These are phyloP conservation scores for Symphodus melops DNA, from an alignment of 2,113 vertebrate genomes.

Conservation along the genomic window DNA sequence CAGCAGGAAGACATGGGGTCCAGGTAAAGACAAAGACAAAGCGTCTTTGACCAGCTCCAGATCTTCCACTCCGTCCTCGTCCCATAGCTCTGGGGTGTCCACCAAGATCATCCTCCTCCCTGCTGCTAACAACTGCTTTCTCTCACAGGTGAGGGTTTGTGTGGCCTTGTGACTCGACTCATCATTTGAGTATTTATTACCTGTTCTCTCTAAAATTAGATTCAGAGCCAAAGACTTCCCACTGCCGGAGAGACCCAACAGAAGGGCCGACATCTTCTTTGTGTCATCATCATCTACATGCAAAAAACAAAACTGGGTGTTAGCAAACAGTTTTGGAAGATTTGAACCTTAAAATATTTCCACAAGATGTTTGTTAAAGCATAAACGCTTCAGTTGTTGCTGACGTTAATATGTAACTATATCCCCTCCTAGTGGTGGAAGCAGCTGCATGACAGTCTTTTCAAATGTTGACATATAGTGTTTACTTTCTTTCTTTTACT, in stretches of 20 bases:
- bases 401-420: not conserved
- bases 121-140: conserved; percentile 27
- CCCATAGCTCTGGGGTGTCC: conserved; percentile 68
- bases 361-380: no score
- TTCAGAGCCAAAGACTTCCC: conserved; percentile 57
- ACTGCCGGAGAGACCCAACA: conserved; percentile 65
- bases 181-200: conserved; percentile 21
- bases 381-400: not conserved
- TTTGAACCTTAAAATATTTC: no score
- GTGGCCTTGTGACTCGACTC: not conserved
- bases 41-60: conserved; percentile 59
- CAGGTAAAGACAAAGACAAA: conserved; percentile 53
- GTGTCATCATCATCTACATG: conserved; percentile 20
- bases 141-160: conserved; percentile 29
- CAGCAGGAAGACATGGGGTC: conserved; percentile 60
- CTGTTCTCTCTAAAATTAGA: conserved; percentile 43
- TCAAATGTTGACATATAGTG: no score
- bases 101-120: conserved; percentile 48
- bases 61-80: conserved; percentile 52
- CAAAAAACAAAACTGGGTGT: not conserved
- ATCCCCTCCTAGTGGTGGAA: conserved; percentile 26
- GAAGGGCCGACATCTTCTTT: conserved; percentile 42
- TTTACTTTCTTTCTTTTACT: no score
- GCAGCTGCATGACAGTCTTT: no score
- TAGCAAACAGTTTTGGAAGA: no score